Percentiles rank a stretch among this genome's conserved stretches.
Conservation (phyloP, 2,797 vertebrate species). For the Lepus townsendii region DNA sequence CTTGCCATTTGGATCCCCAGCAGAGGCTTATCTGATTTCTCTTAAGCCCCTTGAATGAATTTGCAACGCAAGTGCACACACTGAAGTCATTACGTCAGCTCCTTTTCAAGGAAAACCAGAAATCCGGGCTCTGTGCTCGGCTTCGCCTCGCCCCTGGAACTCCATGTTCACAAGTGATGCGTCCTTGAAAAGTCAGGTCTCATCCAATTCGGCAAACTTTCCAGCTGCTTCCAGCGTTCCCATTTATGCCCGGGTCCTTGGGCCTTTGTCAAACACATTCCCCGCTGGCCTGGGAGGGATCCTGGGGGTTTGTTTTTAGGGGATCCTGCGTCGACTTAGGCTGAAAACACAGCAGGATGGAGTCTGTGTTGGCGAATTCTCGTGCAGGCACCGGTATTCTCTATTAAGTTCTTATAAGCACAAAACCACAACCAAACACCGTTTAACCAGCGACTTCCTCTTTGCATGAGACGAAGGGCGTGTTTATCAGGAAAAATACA, state of each 20-base stretch:
- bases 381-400: neutral
- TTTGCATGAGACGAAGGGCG: neutral
- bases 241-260: neutral
- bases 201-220: neutral
- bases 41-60: conserved; percentile 67
- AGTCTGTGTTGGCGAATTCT: accelerated
- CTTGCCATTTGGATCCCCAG: neutral
- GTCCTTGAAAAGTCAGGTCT: neutral
- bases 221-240: neutral
- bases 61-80: neutral
- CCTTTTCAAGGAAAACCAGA: neutral
- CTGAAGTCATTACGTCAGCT: neutral
- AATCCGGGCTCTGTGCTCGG: neutral
- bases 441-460: neutral
- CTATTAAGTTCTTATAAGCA: neutral
- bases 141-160: neutral
- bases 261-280: neutral
- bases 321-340: neutral
- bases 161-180: neutral
- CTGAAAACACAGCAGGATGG: accelerated
- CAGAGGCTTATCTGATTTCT: conserved; percentile 62
- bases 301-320: neutral
- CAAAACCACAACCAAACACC: neutral
- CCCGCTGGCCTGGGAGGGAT: neutral
- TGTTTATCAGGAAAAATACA: neutral